Evolutionary conservation across 2,888 invertebrate species (phyloP).

Genomic region (Eilema sororculum): DNA sequence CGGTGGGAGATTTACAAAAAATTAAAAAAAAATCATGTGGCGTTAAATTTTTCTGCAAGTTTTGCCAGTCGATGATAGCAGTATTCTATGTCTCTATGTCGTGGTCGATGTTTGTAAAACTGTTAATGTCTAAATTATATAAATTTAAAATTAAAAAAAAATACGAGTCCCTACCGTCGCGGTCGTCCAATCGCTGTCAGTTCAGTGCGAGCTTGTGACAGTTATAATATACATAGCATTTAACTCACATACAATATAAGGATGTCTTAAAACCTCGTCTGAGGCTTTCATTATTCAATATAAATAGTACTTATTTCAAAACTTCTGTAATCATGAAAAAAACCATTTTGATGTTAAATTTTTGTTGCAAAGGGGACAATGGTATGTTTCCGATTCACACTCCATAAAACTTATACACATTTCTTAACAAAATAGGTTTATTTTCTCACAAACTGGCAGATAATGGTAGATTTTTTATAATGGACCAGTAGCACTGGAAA

Average conservation of each 20-base stretch:
- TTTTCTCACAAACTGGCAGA: background rate
- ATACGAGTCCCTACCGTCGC: conserved; percentile 49
- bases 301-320: conserved; percentile 83
- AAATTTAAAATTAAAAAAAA: conserved; percentile 26
- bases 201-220: conserved; percentile 66
- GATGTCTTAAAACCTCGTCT: conserved; percentile 67
- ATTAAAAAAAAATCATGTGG: conserved; percentile 47
- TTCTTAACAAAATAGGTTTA: conserved; percentile 5
- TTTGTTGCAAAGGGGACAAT: conserved; percentile 83
- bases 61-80: conserved; percentile 52
- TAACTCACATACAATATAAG: conserved; percentile 73
- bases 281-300: conserved; percentile 82
- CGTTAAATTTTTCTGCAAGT: conserved; percentile 46
- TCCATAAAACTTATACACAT: too few species aligned
- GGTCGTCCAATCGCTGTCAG: conserved; percentile 58
- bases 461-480: background rate
- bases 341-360: conserved; percentile 80
- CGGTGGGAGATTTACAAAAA: conserved; percentile 55
- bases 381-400: conserved; percentile 42
- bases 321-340: conserved; percentile 79
- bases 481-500: background rate
- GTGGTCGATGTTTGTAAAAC: conserved; percentile 55
- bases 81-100: conserved; percentile 56
- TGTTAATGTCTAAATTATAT: conserved; percentile 53
- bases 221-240: conserved; percentile 69